Conservation (phyloP, 2,888 invertebrate genomes). For the Iphiclides podalirius region DNA sequence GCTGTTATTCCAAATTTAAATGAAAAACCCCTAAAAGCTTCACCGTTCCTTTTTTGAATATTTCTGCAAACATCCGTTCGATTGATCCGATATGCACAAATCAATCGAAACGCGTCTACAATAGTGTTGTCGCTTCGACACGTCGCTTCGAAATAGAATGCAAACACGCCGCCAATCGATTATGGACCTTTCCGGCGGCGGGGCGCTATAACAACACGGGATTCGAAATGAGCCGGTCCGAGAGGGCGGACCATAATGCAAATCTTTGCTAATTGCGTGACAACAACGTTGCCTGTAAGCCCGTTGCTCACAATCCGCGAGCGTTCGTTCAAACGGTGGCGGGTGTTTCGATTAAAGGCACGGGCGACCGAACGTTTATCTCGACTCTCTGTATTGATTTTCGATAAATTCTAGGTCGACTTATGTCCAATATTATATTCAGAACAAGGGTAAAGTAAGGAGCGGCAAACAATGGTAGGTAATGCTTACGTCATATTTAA, state of each 20-base stretch:
- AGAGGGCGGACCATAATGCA: constrained; percentile 22
- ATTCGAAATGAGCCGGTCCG: constrained; percentile 12
- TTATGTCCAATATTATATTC: too few relatives aligned
- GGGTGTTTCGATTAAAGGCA: too few relatives aligned
- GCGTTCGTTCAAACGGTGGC: constrained; percentile 3
- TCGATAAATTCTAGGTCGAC: too few relatives aligned
- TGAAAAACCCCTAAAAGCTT: too few relatives aligned
- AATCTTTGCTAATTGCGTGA: constrained; percentile 16
- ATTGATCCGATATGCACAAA: neutral
- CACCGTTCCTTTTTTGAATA: too few relatives aligned
- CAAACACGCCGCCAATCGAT: constrained; percentile 7
- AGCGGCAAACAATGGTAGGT: too few relatives aligned
- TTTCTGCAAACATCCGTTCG: too few relatives aligned
- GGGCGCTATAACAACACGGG: constrained; percentile 1
- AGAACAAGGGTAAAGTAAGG: too few relatives aligned
- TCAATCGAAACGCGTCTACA: neutral
- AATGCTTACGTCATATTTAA: too few relatives aligned
- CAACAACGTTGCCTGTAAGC: constrained; percentile 6
- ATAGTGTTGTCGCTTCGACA: neutral
- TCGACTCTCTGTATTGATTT: too few relatives aligned
- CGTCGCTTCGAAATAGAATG: neutral
- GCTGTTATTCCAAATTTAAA: too few relatives aligned
- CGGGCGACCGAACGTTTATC: too few relatives aligned
- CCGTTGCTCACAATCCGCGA: constrained; percentile 5
- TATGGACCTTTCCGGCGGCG: neutral